These are phyloP conservation scores for Cremastinae sp. DNA, from an alignment of 2,888 invertebrate species.

Conservation along the genomic window DNA sequence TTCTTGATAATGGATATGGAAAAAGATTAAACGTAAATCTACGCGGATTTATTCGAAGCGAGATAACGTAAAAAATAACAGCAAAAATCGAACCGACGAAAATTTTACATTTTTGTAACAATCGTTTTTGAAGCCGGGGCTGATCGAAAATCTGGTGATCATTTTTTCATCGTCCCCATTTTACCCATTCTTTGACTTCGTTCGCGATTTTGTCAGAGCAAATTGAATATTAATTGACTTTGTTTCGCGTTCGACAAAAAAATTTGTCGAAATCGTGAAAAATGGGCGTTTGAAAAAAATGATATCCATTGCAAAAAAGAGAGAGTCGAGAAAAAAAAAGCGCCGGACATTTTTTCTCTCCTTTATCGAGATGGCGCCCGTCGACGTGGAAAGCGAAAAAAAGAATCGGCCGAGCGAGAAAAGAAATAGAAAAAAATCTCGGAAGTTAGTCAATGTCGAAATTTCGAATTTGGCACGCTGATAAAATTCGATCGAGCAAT, in stretches of 20 bases:
- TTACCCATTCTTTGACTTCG: not conserved
- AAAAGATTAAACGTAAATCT: not conserved
- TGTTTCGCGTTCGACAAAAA: too few species aligned
- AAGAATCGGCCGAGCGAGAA: too few species aligned
- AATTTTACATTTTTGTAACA: not conserved
- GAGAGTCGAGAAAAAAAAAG: conserved; percentile 23
- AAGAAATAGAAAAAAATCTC: too few species aligned
- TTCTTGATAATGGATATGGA: conserved; percentile 19
- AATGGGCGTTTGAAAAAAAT: not conserved
- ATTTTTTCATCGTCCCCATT: not conserved
- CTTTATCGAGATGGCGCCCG: too few species aligned
- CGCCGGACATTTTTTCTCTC: not conserved
- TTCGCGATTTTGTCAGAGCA: too few species aligned
- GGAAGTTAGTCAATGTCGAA: conserved; percentile 13
- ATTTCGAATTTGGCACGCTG: conserved; percentile 19
- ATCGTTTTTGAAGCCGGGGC: not conserved
- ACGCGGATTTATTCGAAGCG: not conserved
- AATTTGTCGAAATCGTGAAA: not conserved
- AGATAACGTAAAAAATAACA: not conserved
- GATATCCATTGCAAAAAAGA: not conserved
- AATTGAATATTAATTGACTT: too few species aligned
- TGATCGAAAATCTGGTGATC: not conserved
- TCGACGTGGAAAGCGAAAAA: too few species aligned
- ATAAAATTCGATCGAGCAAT: conserved; percentile 33
- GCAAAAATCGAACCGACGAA: too few species aligned